Evolutionary conservation across 2,888 invertebrate species (phyloP).

Genomic region (Amphiduros pacificus): DNA sequence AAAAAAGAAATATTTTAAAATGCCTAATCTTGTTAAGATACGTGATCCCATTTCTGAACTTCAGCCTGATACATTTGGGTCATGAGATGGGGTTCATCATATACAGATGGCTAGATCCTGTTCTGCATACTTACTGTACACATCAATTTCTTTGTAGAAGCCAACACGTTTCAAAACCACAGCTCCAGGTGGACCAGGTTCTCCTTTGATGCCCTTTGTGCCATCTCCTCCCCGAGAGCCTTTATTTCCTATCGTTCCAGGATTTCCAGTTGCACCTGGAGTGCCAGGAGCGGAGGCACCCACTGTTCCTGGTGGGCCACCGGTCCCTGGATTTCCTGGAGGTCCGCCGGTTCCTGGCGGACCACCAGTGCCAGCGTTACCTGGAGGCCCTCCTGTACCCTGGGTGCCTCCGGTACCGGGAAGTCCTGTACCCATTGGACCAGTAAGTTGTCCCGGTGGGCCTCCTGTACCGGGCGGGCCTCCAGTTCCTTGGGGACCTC

Average conservation of each 20-base stretch:
- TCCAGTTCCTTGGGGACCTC: too few species aligned
- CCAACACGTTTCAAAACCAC: not conserved
- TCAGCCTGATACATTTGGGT: too few species aligned
- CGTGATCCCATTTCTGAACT: too few species aligned
- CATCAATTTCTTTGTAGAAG: not conserved
- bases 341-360: not conserved
- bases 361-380: not conserved
- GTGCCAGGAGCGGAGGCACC: not conserved
- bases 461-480: too few species aligned
- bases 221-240: not conserved
- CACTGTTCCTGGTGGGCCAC: not conserved
- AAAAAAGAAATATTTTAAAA: too few species aligned
- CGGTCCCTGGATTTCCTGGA: not conserved
- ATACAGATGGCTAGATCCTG: too few species aligned
- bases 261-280: not conserved
- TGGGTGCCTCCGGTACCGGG: too few species aligned
- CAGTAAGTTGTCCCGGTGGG: too few species aligned
- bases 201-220: not conserved
- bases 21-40: too few species aligned
- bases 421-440: too few species aligned
- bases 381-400: not conserved
- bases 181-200: not conserved
- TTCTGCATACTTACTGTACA: constrained; percentile 3
- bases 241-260: not conserved
- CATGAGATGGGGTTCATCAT: too few species aligned